Evolutionary conservation across 2,888 invertebrate genomes (phyloP).

Genomic region (Eumerus sabulonum): DNA sequence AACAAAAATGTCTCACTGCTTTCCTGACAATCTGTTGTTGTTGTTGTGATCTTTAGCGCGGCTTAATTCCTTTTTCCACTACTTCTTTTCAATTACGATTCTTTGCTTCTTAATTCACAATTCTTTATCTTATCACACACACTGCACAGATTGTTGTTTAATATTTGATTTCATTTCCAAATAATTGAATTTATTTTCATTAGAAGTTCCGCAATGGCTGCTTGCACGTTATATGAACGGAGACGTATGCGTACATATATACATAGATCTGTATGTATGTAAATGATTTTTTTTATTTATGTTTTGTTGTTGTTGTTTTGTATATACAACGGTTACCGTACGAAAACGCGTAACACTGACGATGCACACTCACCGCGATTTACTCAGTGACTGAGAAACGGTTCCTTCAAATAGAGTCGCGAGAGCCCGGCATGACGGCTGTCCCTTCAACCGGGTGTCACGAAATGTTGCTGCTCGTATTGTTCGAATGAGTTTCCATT

Average conservation of each 20-base stretch:
- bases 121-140: constrained; percentile 63
- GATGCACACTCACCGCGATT: constrained; percentile 76
- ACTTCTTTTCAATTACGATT: not conserved
- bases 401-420: constrained; percentile 61
- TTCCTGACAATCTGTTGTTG: constrained; percentile 62
- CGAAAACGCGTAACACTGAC: constrained; percentile 73
- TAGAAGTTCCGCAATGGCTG: constrained; percentile 71
- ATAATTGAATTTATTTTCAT: constrained; percentile 45
- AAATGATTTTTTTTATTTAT: constrained; percentile 61
- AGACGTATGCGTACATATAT: constrained; percentile 46
- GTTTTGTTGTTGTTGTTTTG: constrained; percentile 11
- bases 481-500: not conserved
- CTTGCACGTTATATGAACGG: constrained; percentile 9
- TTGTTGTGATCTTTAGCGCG: constrained; percentile 62
- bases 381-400: constrained; percentile 76
- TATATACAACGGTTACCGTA: constrained; percentile 71
- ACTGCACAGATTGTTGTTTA: constrained; percentile 60
- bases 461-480: constrained; percentile 9
- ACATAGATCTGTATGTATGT: constrained; percentile 60
- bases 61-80: constrained; percentile 42
- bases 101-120: constrained; percentile 47
- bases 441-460: constrained; percentile 49
- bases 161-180: constrained; percentile 50
- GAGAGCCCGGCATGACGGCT: constrained; percentile 61
- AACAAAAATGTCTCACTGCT: constrained; percentile 55